Evolutionary conservation across 1,140 invertebrate species (phyloP), one percentile per base, ranked within the genome.

Genomic region (Formica exsecta): DNA sequence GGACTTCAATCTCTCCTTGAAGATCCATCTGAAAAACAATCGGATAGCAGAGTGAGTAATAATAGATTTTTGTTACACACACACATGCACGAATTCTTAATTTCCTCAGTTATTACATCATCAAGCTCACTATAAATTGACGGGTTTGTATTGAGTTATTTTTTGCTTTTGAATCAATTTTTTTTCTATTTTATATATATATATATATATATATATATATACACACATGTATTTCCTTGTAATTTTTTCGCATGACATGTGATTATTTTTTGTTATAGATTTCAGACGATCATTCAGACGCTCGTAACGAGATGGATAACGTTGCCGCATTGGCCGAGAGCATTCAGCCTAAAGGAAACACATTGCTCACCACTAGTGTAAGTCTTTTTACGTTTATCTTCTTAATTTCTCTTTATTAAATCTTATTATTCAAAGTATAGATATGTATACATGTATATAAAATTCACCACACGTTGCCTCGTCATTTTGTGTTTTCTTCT

Each of bases 341-440:
- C 93, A 97, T 99, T 92, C 99, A 99, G 95, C 99, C 99, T 0
- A 99, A 99, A 95, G 99, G 99, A 93, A 99, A 99, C 93, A 99
- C 99, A 7, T 95, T 99, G 70, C 98, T 98, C 90, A 98, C 98
- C 57, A 98, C 98, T 74, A 97, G 97, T 94, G 95, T 96, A 95
- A 95, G 95, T 95, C 29, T 68, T 1, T 29, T 76, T 32, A 2
- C 16, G 59, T n/a, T 41, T 41, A 19, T 73, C 25, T 22, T 44
- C 19, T 22, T 36, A 3, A 4, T 66, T 79, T 13, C n/a, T 38
- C 70, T 41, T 70, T 13, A 32, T 57, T 57, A 44, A 41, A 41
- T 44, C 1, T 77, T 64, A 38, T 44, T 66, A 22, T 51, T 16
- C 4, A 19, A 51, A 51, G 1, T 36, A 25, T 19, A 48, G 7